Evolutionary conservation across 2,113 vertebrate genomes (phyloP), one percentile per base, ranked within the genome.

Genomic region (Corythaeola cristata): DNA sequence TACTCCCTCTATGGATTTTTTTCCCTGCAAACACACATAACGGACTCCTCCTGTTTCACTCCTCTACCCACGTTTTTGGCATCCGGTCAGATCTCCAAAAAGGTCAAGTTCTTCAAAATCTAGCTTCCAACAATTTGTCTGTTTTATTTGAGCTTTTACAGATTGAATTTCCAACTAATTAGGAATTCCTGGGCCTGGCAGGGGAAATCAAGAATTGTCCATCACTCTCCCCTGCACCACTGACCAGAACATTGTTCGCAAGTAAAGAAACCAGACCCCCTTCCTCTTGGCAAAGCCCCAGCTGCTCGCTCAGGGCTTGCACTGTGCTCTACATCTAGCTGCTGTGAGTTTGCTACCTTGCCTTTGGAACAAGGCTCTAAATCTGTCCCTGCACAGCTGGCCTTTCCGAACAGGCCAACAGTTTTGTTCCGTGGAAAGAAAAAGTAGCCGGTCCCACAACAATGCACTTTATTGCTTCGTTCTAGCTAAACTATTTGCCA

Each of bases 341-440:
- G 80, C 89, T 66, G n/a, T 37, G 84, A 56, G 33, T 66, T 91
- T 91, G 84, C 71, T 95, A 91, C 92, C 87, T 95, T 93, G 89
- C 77, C 87, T 80, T 93, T 95, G 95, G 94, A 91, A 59, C 27
- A 44, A 62, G 67, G 9, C 67, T 59, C 73, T 32, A 41, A 77
- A 64, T 62, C 78, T 95, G 87, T 63, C 84, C 69, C 59, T 81
- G 44, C 52, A 41, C 90, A 94, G 92, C 74, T 19, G 2, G 37
- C 75, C 35, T 28, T 80, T 90, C 81, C 88, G 74, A 85, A 64
- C 41, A 86, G 80, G 26, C 88, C 96, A 91, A 55, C 73, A 62
- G 1, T 79, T 96, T 89, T 88, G 79, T 96, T 96, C 97, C 96
- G 94, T 84, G 93, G 92, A 94, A 95, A 79, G 59, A 89, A 86